A percentile compares a stretch with the other conserved stretches of the same genome.
phyloP scores from a whole-genome alignment of 2,888 invertebrate species.

The Pocota personata region DNA sequence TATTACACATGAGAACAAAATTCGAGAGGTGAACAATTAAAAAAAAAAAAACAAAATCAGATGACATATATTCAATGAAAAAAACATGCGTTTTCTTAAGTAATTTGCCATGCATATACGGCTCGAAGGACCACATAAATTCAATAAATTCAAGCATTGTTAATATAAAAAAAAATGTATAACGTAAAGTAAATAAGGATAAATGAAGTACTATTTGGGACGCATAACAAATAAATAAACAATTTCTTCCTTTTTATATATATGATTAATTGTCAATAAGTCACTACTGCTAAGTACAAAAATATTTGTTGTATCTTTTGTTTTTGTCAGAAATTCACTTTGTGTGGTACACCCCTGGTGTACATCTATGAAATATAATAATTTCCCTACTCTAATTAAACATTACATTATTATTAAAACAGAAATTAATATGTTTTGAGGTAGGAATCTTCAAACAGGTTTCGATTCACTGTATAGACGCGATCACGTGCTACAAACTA shows the following conservation, averaged over 20 bases:
- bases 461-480: conserved; percentile 60
- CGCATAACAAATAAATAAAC: conserved; percentile 67
- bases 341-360: conserved; percentile 31
- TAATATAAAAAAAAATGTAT: not conserved
- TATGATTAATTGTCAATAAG: conserved; percentile 58
- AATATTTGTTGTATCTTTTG: conserved; percentile 54
- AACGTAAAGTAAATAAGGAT: conserved; percentile 26
- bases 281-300: conserved; percentile 72
- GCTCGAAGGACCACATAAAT: conserved; percentile 6
- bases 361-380: conserved; percentile 42
- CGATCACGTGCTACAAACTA: conserved; percentile 64
- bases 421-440: conserved; percentile 65
- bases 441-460: conserved; percentile 69
- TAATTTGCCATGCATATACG: conserved; percentile 24
- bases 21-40: conserved; percentile 56
- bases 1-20: conserved; percentile 68
- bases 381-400: conserved; percentile 59
- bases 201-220: conserved; percentile 62
- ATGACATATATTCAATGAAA: not conserved
- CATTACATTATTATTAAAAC: conserved; percentile 26
- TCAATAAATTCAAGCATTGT: conserved; percentile 42
- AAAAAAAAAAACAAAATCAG: not conserved
- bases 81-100: conserved; percentile 28
- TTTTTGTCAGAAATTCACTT: conserved; percentile 27
- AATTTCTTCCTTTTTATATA: conserved; percentile 18